Percentiles rank a stretch among this genome's conserved stretches.
Evolutionary conservation across 2,113 vertebrate genomes (phyloP).

Genomic region (Lepisosteus oculatus): DNA sequence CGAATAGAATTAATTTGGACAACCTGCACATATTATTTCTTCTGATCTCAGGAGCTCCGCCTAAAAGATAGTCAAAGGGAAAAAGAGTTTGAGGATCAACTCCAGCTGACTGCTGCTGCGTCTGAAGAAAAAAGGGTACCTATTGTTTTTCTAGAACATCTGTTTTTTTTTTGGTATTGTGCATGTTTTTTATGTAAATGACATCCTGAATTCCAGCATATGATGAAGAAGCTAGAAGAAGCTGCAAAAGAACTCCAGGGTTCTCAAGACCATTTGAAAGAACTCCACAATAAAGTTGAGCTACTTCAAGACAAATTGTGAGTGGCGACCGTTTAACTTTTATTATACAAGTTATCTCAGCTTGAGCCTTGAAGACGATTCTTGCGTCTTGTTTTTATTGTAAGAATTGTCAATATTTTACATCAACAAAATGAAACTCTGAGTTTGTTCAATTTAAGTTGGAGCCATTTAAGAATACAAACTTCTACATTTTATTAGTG

Average conservation of each 20-base stretch:
- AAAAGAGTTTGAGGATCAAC: conserved; percentile 17
- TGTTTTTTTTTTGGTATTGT: background rate
- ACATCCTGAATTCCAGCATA: background rate
- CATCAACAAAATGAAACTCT: too few species aligned
- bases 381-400: too few species aligned
- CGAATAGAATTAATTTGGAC: too few species aligned
- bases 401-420: too few species aligned
- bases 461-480: too few species aligned
- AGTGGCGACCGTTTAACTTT: conserved; percentile 31
- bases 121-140: conserved; percentile 24
- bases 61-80: conserved; percentile 18
- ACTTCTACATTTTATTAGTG: too few species aligned
- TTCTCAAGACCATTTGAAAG: conserved; percentile 46
- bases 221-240: conserved; percentile 47
- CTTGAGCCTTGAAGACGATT: too few species aligned
- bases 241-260: conserved; percentile 54
- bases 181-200: background rate
- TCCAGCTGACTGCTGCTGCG: conserved; percentile 2
- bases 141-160: background rate
- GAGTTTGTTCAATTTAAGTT: too few species aligned
- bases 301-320: conserved; percentile 64
- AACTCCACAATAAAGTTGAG: conserved; percentile 53
- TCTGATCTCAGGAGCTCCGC: conserved; percentile 20
- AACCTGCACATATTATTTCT: too few species aligned
- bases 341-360: too few species aligned